Conservation (phyloP, 1,140 invertebrate species). For the Drosophila watanabei region DNA sequence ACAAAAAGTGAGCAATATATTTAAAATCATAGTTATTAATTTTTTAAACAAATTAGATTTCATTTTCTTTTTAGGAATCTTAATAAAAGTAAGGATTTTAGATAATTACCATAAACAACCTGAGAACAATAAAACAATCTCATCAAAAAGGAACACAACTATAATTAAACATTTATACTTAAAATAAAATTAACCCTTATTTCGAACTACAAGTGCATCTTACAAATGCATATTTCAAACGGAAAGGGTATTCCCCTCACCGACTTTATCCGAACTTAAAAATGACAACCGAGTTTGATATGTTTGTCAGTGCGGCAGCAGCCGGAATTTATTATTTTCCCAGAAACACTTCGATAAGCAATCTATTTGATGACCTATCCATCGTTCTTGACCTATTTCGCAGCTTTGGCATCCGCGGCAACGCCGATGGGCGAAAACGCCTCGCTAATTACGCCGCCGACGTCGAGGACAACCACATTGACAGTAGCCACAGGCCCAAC, state of each 20-base stretch:
- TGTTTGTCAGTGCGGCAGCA: constrained; percentile 19
- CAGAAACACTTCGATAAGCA: constrained; percentile 22
- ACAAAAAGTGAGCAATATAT: not conserved
- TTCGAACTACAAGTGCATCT: not conserved
- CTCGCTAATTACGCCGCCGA: constrained; percentile 65
- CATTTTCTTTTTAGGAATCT: not conserved
- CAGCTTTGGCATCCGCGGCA: constrained; percentile 60
- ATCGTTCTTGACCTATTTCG: constrained; percentile 68
- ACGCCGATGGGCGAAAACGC: constrained; percentile 48
- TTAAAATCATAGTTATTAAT: not conserved
- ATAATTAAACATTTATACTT: not conserved
- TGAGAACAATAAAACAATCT: not conserved
- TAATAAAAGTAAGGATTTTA: not conserved
- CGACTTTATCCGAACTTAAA: not conserved
- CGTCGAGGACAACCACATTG: constrained; percentile 24
- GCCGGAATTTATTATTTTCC: constrained; percentile 10
- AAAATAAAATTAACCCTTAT: not conserved
- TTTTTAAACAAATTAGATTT: not conserved
- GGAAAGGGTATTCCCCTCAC: not conserved
- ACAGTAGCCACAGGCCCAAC: constrained; percentile 7
- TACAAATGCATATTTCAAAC: too few species aligned
- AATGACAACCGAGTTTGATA: constrained; percentile 14
- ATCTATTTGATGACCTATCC: constrained; percentile 37
- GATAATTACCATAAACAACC: too few species aligned
- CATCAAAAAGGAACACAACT: not conserved